Base-by-base conservation (phyloP, 2,888 invertebrate species). In the Ferdinandea cuprea region DNA sequence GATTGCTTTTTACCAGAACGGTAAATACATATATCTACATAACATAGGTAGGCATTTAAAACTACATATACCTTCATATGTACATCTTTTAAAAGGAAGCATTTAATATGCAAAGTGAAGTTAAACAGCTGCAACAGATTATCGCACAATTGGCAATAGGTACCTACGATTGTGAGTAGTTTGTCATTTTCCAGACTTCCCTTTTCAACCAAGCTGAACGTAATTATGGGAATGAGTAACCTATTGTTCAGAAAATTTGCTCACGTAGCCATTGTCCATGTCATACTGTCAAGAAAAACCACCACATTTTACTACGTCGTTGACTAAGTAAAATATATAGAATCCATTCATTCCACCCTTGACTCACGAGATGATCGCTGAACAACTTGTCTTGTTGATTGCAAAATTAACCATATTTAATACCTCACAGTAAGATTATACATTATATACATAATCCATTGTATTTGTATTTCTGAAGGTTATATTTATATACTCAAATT, bases 141-240 rank as follows among this genome's bases (percentile, higher is more conserved):
- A 61, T 71, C 50, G 78, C 61, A 77, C 65, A 84, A 85, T 80
- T 85, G 84, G 80, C 2, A 56, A 25, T 63, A 54, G 0, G 6
- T 61, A 61, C 28, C 40, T 52, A 2, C 6, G 5, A n/a, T n/a
- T n/a, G n/a, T n/a, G n/a, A 8, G 13, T 2, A 30, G 17, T 37
- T 5, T 30, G 32, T 30, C 30, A 9, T 46, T 71, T 71, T 8
- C 28, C 52, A 46, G 44, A 52, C 40, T 52, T 61, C 52, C 28
- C 17, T 19, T 54, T 54, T n/a, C 15, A 1, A 8, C 54, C 44
- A n/a, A n/a, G n/a, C n/a, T n/a, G n/a, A n/a, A n/a, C n/a, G n/a
- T n/a, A n/a, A n/a, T n/a, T n/a, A n/a, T 37, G 48, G 9, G 37
- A 19, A 17, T 63, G 61, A 9, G 61, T 21, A 48, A 37, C 0